A percentile compares a stretch with the other conserved stretches of the same genome.
Evolutionary conservation across 2,888 invertebrate species (phyloP).

Genomic region (Sminthurides aquaticus): DNA sequence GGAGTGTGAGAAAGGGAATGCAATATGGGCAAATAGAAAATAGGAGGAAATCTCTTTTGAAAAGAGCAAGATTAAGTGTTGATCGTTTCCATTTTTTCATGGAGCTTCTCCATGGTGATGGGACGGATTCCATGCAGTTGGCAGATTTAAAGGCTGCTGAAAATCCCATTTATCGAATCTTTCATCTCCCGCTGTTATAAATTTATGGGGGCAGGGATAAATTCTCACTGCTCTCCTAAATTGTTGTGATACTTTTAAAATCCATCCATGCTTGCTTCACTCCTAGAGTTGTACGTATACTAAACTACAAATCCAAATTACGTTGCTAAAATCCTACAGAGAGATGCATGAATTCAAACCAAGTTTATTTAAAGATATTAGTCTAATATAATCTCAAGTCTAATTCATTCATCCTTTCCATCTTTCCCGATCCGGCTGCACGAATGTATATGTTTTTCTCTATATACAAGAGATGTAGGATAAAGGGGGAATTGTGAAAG

Average conservation of each 20-base stretch:
- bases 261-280: neutral
- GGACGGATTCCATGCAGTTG: constrained; percentile 32
- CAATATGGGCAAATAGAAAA: neutral
- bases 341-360: no score
- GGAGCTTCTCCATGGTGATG: constrained; percentile 7
- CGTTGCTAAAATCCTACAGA: no score
- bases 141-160: constrained; percentile 37
- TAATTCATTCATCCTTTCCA: no score
- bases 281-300: neutral
- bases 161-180: constrained; percentile 37
- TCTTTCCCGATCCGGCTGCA: no score
- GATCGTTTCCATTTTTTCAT: constrained; percentile 34
- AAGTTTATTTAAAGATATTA: no score
- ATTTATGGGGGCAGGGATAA: constrained; percentile 25
- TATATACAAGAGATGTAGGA: no score
- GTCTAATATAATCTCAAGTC: no score
- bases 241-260: constrained; percentile 21
- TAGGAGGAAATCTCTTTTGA: constrained; percentile 27
- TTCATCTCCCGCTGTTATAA: constrained; percentile 36
- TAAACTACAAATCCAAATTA: neutral
- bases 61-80: constrained; percentile 36
- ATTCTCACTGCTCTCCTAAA: constrained; percentile 6
- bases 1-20: neutral
- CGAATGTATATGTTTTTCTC: no score
- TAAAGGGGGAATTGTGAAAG: no score